A percentile compares a stretch with the other conserved stretches of the same genome.
Conservation (phyloP, 2,888 invertebrate genomes). For the Hydrotaea cyrtoneurina region DNA sequence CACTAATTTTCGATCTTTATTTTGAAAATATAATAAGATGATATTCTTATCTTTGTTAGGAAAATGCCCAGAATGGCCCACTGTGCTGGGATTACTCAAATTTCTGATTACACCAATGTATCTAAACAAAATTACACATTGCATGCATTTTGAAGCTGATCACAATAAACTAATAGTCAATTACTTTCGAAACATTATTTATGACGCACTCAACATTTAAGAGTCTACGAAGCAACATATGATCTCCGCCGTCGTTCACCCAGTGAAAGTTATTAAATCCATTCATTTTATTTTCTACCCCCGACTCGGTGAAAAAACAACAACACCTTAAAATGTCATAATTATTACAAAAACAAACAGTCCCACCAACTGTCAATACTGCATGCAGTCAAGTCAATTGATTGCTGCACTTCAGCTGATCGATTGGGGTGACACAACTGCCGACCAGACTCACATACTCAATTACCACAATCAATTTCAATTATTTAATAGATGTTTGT, state of each 20-base stretch:
- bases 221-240: too few relatives aligned
- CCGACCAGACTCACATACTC: background rate
- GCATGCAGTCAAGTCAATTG: too few relatives aligned
- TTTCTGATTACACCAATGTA: background rate
- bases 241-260: background rate
- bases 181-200: background rate
- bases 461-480: constrained; percentile 41
- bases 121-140: background rate
- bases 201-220: background rate
- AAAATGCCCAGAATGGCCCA: too few relatives aligned
- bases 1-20: too few relatives aligned
- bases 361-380: background rate
- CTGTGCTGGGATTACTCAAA: background rate
- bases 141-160: background rate
- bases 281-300: constrained; percentile 4
- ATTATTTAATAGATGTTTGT: constrained; percentile 31
- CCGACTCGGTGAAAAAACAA: too few relatives aligned
- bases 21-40: too few relatives aligned
- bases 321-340: constrained; percentile 26
- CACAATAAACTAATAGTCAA: background rate
- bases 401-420: constrained; percentile 17
- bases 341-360: constrained; percentile 19
- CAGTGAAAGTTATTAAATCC: constrained; percentile 29
- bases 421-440: constrained; percentile 23
- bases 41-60: too few relatives aligned